These are phyloP conservation scores for Tridacna gigas DNA, from an alignment of 2,888 invertebrate genomes.

Conservation along the genomic window DNA sequence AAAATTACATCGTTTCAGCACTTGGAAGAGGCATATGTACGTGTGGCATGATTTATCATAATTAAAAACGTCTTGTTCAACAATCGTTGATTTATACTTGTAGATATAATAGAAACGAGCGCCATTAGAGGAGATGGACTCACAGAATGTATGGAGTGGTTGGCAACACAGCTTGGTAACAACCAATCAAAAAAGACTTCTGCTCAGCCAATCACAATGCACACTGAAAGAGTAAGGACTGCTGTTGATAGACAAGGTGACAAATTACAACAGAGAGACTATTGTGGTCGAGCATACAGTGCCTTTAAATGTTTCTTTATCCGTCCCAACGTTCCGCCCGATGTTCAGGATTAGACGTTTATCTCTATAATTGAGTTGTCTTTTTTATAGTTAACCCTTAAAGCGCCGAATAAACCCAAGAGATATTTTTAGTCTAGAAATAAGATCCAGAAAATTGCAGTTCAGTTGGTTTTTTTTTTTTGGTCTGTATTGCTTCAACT, in stretches of 20 bases:
- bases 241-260: constrained; percentile 53
- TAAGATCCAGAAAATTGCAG: no score
- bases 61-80: neutral
- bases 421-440: no score
- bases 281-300: constrained; percentile 78
- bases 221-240: constrained; percentile 29
- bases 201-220: constrained; percentile 9
- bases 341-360: constrained; percentile 32
- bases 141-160: constrained; percentile 78
- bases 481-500: no score
- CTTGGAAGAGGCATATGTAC: no score
- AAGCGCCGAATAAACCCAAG: no score
- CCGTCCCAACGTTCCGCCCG: constrained; percentile 65
- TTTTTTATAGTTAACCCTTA: no score
- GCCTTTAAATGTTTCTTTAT: constrained; percentile 80
- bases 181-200: constrained; percentile 27
- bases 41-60: neutral
- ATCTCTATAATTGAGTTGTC: no score
- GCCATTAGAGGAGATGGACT: constrained; percentile 78
- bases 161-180: constrained; percentile 76
- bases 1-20: no score
- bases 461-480: no score
- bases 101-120: constrained; percentile 79
- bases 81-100: constrained; percentile 26
- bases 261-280: constrained; percentile 66